Percentiles rank a stretch among this genome's conserved stretches.
phyloP scores from a whole-genome alignment of 1,140 invertebrate species.

The Brachionus rubens region DNA sequence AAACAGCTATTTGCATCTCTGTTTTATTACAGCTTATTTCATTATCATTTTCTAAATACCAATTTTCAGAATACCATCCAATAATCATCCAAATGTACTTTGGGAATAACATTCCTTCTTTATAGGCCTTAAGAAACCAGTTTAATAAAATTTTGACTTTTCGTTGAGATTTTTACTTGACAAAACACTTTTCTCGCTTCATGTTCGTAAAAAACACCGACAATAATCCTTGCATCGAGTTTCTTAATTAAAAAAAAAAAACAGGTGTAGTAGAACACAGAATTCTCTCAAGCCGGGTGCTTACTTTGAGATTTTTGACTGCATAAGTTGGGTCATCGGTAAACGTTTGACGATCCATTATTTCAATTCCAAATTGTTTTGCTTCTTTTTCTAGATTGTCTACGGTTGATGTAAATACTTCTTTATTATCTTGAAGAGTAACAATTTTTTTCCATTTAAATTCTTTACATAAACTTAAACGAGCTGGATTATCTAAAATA shows the following conservation, averaged over 20 bases:
- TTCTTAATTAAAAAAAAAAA: slow-evolving; percentile 58
- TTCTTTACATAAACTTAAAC: slow-evolving; percentile 91
- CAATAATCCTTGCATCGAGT: slow-evolving; percentile 92
- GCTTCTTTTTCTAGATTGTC: slow-evolving; percentile 92
- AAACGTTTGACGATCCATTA: slow-evolving; percentile 86
- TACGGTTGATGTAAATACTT: slow-evolving; percentile 82
- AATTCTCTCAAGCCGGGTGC: no score
- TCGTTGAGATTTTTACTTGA: slow-evolving; percentile 67
- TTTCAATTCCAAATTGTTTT: slow-evolving; percentile 86
- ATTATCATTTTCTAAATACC: slow-evolving; percentile 86
- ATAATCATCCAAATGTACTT: slow-evolving; percentile 99
- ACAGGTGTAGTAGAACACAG: no score
- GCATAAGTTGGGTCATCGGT: slow-evolving; percentile 92
- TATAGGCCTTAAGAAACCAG: slow-evolving; percentile 66
- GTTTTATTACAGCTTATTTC: slow-evolving; percentile 85
- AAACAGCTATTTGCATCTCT: slow-evolving; percentile 84
- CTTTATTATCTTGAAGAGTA: slow-evolving; percentile 94
- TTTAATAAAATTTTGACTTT: not conserved
- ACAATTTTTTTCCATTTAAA: slow-evolving; percentile 95
- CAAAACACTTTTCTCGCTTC: slow-evolving; percentile 91
- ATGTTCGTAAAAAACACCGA: slow-evolving; percentile 95
- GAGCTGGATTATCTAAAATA: slow-evolving; percentile 95
- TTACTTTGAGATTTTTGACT: slow-evolving; percentile 78
- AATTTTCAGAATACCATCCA: slow-evolving; percentile 99
- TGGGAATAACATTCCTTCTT: slow-evolving; percentile 86